Evolutionary conservation across 2,113 vertebrate species (phyloP).

Genomic region (Strix aluco): DNA sequence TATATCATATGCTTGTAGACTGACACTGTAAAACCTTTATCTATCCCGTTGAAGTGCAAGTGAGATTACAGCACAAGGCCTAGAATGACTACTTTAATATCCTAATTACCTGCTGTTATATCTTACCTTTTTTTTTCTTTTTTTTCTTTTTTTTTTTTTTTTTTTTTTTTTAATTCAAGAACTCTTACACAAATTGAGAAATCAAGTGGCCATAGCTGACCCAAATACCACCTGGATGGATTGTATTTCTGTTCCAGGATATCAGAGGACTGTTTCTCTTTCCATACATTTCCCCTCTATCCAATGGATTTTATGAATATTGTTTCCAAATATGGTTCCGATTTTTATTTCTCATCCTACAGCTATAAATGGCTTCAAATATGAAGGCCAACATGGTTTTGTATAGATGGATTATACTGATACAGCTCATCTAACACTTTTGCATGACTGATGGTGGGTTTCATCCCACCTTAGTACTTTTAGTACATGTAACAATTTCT

Average conservation of each 20-base stretch:
- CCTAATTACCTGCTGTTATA: not conserved
- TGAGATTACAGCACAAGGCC: not conserved
- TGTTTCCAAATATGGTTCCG: conserved; percentile 30
- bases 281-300: not conserved
- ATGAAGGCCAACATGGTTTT: not conserved
- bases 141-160: not conserved
- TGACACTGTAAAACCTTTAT: conserved; percentile 14
- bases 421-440: not conserved
- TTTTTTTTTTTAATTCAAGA: not conserved
- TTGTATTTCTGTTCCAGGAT: not conserved
- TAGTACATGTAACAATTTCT: not conserved
- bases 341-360: not conserved
- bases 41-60: not conserved
- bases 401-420: not conserved
- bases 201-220: not conserved
- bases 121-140: not conserved
- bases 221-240: not conserved
- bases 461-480: not conserved
- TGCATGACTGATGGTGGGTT: not conserved
- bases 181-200: not conserved
- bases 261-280: not conserved
- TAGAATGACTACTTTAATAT: conserved; percentile 17
- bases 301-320: not conserved
- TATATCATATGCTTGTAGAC: not conserved
- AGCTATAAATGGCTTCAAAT: not conserved